These are phyloP conservation scores for Henicopernis longicauda DNA, from an alignment of 2,113 vertebrate species.

Conservation along the genomic window DNA sequence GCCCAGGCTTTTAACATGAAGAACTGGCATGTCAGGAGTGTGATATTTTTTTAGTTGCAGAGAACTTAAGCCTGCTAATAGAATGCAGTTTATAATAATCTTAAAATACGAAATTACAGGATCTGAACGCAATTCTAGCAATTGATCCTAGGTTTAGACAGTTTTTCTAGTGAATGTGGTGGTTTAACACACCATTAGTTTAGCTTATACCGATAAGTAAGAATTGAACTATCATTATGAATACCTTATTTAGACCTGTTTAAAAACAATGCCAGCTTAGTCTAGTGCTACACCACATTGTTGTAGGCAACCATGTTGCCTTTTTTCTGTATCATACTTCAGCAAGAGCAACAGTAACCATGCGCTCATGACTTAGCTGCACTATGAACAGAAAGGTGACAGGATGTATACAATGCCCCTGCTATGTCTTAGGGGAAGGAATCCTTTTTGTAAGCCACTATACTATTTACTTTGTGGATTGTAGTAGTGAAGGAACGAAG, in stretches of 20 bases:
- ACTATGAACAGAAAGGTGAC: background rate
- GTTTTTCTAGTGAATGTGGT: background rate
- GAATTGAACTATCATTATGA: background rate
- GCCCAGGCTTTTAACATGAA: background rate
- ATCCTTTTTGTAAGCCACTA: slow-evolving; percentile 89
- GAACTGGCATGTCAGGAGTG: background rate
- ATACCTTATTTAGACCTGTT: background rate
- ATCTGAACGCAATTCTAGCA: background rate
- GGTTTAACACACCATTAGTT: background rate
- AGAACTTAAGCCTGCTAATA: background rate
- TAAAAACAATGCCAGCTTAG: background rate
- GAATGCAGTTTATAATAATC: background rate
- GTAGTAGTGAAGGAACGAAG: slow-evolving; percentile 93
- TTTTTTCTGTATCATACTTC: background rate
- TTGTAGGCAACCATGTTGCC: background rate
- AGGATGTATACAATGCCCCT: background rate
- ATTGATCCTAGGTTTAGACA: background rate
- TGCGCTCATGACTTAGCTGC: background rate
- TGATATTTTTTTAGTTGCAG: background rate
- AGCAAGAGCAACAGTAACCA: background rate
- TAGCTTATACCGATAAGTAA: background rate
- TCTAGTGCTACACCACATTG: background rate
- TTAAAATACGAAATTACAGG: background rate
- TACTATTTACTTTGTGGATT: slow-evolving; percentile 93
- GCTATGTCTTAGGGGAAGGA: background rate